Evolutionary conservation across 2,888 invertebrate genomes (phyloP).

Genomic region (Sialis lutaria): DNA sequence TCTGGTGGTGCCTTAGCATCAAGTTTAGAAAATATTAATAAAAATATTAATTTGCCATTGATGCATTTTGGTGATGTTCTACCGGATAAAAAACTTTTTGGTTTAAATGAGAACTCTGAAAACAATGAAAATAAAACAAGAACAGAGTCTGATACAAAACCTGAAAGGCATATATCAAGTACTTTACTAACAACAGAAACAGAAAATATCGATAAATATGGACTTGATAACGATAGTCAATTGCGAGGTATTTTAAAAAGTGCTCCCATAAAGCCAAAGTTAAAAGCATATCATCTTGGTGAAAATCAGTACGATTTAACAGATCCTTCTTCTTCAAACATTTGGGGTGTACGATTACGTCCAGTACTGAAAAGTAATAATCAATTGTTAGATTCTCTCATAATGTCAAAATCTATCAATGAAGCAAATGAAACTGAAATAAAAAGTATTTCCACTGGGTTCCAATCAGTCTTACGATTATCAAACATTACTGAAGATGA

Average conservation of each 20-base stretch:
- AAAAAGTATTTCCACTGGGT: slow-evolving; percentile 16
- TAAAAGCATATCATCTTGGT: slow-evolving; percentile 52
- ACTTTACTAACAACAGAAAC: neutral
- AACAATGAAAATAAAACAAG: neutral
- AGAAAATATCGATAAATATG: slow-evolving; percentile 12
- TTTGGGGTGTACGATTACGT: slow-evolving; percentile 33
- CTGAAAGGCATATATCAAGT: slow-evolving; percentile 12
- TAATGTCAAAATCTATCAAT: slow-evolving; percentile 17
- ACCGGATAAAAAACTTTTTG: slow-evolving; percentile 26
- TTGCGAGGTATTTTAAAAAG: slow-evolving; percentile 58
- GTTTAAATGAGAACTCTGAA: slow-evolving; percentile 8
- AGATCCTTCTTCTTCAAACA: slow-evolving; percentile 14
- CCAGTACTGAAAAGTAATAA: slow-evolving; percentile 21
- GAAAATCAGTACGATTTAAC: slow-evolving; percentile 36
- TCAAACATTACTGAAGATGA: slow-evolving; percentile 10
- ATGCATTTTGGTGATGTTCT: slow-evolving; percentile 45
- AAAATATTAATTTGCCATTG: slow-evolving; percentile 30
- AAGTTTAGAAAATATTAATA: slow-evolving; percentile 21
- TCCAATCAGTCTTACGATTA: slow-evolving; percentile 19
- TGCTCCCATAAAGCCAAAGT: slow-evolving; percentile 51
- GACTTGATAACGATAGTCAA: slow-evolving; percentile 23
- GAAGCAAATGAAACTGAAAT: slow-evolving; percentile 4
- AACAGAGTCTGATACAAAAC: slow-evolving; percentile 8
- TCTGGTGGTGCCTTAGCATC: slow-evolving; percentile 26
- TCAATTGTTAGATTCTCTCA: slow-evolving; percentile 27